Percentiles rank a stretch among this genome's conserved stretches.
phyloP scores from a whole-genome alignment of 2,888 invertebrate genomes.

The Omphaloscelis lunosa region DNA sequence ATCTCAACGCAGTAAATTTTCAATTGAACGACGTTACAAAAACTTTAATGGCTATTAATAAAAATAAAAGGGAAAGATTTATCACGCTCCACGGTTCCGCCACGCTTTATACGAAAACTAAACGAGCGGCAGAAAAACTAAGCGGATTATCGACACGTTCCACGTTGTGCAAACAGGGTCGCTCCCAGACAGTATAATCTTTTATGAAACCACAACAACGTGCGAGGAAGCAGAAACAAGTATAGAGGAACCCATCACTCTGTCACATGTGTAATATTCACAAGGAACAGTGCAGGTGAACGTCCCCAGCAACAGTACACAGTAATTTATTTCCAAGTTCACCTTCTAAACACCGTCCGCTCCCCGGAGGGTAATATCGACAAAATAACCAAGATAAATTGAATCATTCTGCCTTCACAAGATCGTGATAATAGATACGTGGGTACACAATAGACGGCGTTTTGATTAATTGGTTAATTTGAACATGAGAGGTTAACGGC shows the following conservation, averaged over 20 bases:
- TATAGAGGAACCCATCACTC: slow-evolving; percentile 69
- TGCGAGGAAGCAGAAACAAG: slow-evolving; percentile 59
- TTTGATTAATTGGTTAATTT: slow-evolving; percentile 76
- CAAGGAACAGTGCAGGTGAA: slow-evolving; percentile 80
- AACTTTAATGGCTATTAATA: slow-evolving; percentile 7
- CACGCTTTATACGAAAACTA: slow-evolving; percentile 36
- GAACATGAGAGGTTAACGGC: slow-evolving; percentile 76
- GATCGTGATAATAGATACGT: slow-evolving; percentile 66
- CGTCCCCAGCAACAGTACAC: slow-evolving; percentile 76
- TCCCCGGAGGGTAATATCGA: slow-evolving; percentile 72
- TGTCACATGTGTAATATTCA: slow-evolving; percentile 68
- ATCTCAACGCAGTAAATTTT: slow-evolving; percentile 7
- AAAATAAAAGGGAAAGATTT: slow-evolving; percentile 43
- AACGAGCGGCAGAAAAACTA: slow-evolving; percentile 46
- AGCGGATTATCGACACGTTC: slow-evolving; percentile 60
- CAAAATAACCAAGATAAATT: slow-evolving; percentile 72
- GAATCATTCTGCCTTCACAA: slow-evolving; percentile 68
- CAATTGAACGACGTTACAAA: slow-evolving; percentile 21
- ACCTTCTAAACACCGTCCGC: slow-evolving; percentile 71
- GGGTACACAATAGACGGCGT: slow-evolving; percentile 64
- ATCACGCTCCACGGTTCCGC: not conserved
- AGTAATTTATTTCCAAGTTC: slow-evolving; percentile 83
- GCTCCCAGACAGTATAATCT: slow-evolving; percentile 56
- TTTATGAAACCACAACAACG: slow-evolving; percentile 56
- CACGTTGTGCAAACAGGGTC: slow-evolving; percentile 26